Evolutionary conservation across 2,888 invertebrate species (phyloP).

Genomic region (Lithophane socia): DNA sequence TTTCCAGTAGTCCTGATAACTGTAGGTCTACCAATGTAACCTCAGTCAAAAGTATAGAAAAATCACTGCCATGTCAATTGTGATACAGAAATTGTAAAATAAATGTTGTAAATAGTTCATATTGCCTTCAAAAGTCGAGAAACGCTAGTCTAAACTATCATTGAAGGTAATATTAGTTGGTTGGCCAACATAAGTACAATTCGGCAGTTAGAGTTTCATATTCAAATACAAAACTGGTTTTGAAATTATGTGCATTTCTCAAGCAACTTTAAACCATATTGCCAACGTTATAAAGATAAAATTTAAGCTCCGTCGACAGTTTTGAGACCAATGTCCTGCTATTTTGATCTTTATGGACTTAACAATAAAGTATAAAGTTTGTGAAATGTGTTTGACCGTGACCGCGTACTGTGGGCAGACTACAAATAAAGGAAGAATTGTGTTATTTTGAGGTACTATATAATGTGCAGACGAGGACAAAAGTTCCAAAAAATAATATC

Average conservation of each 20-base stretch:
- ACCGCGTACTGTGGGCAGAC: not conserved
- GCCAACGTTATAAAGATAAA: not conserved
- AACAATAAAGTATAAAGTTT: not conserved
- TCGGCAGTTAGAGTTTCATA: not conserved
- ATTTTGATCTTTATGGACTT: not conserved
- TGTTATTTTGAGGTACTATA: not conserved
- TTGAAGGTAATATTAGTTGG: constrained; percentile 11
- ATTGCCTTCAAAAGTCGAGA: constrained; percentile 30
- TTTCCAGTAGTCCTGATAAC: not conserved
- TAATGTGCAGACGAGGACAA: not conserved
- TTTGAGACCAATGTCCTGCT: not conserved
- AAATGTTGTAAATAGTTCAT: constrained; percentile 46
- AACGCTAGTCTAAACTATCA: constrained; percentile 19
- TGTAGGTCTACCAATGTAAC: not conserved
- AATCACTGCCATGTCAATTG: constrained; percentile 49
- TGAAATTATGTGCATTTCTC: not conserved
- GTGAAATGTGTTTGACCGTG: not conserved
- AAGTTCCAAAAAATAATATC: constrained; percentile 1
- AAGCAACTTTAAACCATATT: not conserved
- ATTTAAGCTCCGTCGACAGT: not conserved
- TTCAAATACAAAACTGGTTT: not conserved
- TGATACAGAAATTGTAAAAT: constrained; percentile 40
- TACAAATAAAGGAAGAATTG: not conserved
- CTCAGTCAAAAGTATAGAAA: not conserved
- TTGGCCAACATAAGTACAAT: constrained; percentile 50